Base-by-base conservation (phyloP, 2,888 invertebrate genomes). In the Synanthedon myopaeformis region DNA sequence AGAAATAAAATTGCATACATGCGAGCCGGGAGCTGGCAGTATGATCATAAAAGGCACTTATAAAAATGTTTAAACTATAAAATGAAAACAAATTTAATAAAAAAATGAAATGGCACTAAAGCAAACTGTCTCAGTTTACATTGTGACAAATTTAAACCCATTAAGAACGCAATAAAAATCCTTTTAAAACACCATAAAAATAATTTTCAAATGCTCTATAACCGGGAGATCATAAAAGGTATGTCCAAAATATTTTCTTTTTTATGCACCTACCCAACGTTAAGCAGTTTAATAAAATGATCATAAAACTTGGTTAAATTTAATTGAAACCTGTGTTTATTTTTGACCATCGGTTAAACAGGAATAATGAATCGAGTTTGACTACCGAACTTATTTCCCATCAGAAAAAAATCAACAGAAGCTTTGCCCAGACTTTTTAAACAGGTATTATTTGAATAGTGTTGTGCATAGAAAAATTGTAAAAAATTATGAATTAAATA, bases 31-130 rank as follows among this genome's bases (percentile, higher is more conserved):
- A 51, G 13, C 35, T 12, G 6, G 11, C 41, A 28, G 35, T 35
- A 35, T 35, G 35, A 35, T 51, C 28, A 12, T 51, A 12, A 13
- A 51, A 51, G n/a, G 35, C 14, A 41, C 35, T 51, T 35, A 51
- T 12, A 41, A 35, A 51, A 41, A 41, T 23, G 41, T 23, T 51
- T 41, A 51, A 41, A 51, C 41, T 51, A 51, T 41, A 14, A 19
- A 41, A 11, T 10, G 35, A 35, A 51, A 41, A 51, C 35, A 51
- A 51, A 41, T 14, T 23, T 23, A 28, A 52, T 52, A 23, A 52
- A 52, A 17, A 52, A 35, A 13, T 35, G 48, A 28, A 12, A 52
- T 19, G 48, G 23, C 45, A 52, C 28, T 52, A 52, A 52, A 52
- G 28, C 23, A 45, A 45, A 13, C 6, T 45, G 14, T 45, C 45